Percentiles rank a stretch among this genome's conserved stretches.
Conservation (phyloP, 2,797 vertebrate genomes). For the Sebastes trivittatus region DNA sequence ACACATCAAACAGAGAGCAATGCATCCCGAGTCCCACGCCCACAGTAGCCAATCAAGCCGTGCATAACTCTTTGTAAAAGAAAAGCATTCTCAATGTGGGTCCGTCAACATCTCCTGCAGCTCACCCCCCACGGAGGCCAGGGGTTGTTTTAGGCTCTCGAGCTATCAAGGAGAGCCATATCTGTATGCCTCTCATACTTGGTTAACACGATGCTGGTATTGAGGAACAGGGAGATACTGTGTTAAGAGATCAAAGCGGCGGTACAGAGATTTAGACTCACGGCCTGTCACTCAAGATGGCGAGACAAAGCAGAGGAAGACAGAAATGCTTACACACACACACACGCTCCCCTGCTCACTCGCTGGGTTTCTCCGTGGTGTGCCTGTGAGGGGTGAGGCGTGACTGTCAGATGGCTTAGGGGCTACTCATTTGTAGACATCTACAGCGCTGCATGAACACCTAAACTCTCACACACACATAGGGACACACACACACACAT, state of each 20-base stretch:
- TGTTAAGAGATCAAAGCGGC: slow-evolving; percentile 79
- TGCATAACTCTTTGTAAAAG: slow-evolving; percentile 67
- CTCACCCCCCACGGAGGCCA: slow-evolving; percentile 56
- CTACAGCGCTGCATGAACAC: slow-evolving; percentile 50
- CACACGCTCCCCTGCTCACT: slow-evolving; percentile 44
- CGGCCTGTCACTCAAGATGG: slow-evolving; percentile 74
- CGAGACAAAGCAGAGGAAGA: slow-evolving; percentile 74
- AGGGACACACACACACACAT: slow-evolving; percentile 17
- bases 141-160: slow-evolving; percentile 49
- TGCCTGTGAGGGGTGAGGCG: slow-evolving; percentile 69
- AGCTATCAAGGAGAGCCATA: slow-evolving; percentile 61
- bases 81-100: slow-evolving; percentile 62
- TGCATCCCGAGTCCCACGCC: slow-evolving; percentile 73
- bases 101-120: slow-evolving; percentile 59
- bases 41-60: slow-evolving; percentile 79
- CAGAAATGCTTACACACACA: slow-evolving; percentile 79
- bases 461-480: slow-evolving; percentile 44
- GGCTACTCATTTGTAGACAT: slow-evolving; percentile 76
- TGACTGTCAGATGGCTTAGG: slow-evolving; percentile 74
- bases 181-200: slow-evolving; percentile 65
- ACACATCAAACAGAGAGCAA: slow-evolving; percentile 80
- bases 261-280: slow-evolving; percentile 67
- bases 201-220: slow-evolving; percentile 62
- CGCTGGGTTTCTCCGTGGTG: slow-evolving; percentile 39
- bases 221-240: slow-evolving; percentile 72